Evolutionary conservation across 1,140 invertebrate genomes (phyloP), one percentile per base, ranked within the genome.

Genomic region (Bombus cullumanus): DNA sequence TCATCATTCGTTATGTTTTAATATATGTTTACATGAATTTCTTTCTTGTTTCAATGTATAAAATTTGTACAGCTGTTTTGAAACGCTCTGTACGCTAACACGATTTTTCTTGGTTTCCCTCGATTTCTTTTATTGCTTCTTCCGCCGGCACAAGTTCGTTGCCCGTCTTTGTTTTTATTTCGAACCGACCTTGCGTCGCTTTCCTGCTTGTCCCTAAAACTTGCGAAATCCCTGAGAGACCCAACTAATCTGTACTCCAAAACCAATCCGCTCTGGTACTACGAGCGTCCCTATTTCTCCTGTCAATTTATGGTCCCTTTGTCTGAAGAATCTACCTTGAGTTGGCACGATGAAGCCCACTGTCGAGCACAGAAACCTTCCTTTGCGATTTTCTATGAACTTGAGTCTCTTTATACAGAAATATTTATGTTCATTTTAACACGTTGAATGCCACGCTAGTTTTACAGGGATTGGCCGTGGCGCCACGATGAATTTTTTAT

Each of bases 231-330:
- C 53, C 31, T 34, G 18, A 47, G 62, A 87, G 64, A 88, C 78
- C 53, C 9, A 66, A 39, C n/a, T 83, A 71, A 81, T 81, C 79
- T 47, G 22, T 13, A 72, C 43, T 74, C 18, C 74, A n/a, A 47
- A 69, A 57, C 39, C 34, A 62, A 68, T 34, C 80, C 34, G n/a
- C 53, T 13, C 59, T 73, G 89, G 86, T 92, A 91, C 73, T 76
- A 82, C 89, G 76, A 77, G 69, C 31, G 28, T 76, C 57, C 68
- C 39, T 34, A 80, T 34, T 73, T 88, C 81, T 72, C 78, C 57
- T 69, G 81, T 41, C 74, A 87, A 91, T 91, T 88, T 88, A 89
- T 69, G n/a, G 39, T 81, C 69, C 83, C 89, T 87, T 92, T 91
- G 86, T 88, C 73, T 91, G 53, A 74, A 86, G 78, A 22, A 89